Base-by-base conservation (phyloP, 2,888 invertebrate species). In the Candidula unifasciata region DNA sequence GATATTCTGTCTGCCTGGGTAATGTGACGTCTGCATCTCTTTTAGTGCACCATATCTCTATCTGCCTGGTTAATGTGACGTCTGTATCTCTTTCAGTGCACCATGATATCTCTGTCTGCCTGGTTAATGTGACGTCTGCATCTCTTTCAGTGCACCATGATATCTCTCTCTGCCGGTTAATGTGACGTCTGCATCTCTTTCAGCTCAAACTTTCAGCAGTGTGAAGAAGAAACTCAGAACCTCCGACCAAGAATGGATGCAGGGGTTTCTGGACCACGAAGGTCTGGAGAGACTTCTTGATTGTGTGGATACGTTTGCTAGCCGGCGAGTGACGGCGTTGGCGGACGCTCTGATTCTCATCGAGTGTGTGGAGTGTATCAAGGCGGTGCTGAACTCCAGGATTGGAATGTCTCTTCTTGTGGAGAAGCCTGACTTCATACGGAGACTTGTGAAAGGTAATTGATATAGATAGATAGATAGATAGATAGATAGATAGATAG, bases 331-430 rank as follows among this genome's bases (percentile, higher is more conserved):
- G 2, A 90, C 89, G 2, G 89, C 92, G 68, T 88, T 93, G 57
- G 86, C 92, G 0, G 93, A 93, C 69, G 93, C 93, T 24, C 81
- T 93, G 85, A 68, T 92, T 57, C 88, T 93, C 30, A 86, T 93
- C 73, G 93, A 93, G 87, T 92, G 93, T 83, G 92, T 93, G 30
- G 89, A 90, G 5, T 93, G 93, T 83, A 89, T 93, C 80, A 91
- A 91, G 84, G 88, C 89, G 6, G 89, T 93, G 33, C 97, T 98
- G 97, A 98, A 98, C 95, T 97, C 97, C 93, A 96, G 97, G 92
- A 96, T 97, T 94, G 98, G 98, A 91, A 95, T 98, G 94, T 97
- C 97, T 95, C 97, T 97, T 94, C 97, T 98, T 94, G 97, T 98
- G 90, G 97, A 97, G 94, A 97, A 97, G 95, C 96, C 96, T 89